Evolutionary conservation across 2,113 vertebrate species (phyloP), one percentile per base, ranked within the genome.

Genomic region (Lepus americanus): DNA sequence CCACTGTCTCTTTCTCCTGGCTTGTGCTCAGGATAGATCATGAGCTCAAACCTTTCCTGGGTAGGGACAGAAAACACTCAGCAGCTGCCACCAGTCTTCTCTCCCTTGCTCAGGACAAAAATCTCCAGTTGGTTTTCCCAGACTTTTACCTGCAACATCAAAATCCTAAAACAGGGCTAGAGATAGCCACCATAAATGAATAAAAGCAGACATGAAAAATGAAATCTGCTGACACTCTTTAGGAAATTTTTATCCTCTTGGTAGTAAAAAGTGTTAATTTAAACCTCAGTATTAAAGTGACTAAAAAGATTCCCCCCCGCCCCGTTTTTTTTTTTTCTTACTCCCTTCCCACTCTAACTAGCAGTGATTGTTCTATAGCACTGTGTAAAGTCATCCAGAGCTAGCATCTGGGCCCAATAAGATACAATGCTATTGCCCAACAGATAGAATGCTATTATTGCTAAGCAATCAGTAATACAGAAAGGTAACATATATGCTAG

Each of bases 121-220:
- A 22, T 31, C n/a, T 53, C 69, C 80, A 22, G 73, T 3, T 14
- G 14, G 29, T 49, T 94, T 94, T 77, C 44, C 49, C 74, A 94
- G 76, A 79, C 33, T 81, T 70, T 94, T 73, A 12, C 11, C 64
- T 82, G 16, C 11, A 91, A 74, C 3, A 36, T 90, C 36, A 77
- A 77, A 91, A 78, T 78, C 25, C 36, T 74, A 29, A 9, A 77
- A n/a, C 36, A 85, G 49, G 14, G 14, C 55, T 85, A 19, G 31
- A 83, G 70, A 83, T 1, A 83, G 39, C 64, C 22, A 91, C n/a
- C n/a, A 77, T 53, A 22, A 80, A 73, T 87, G 69, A 94, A 49
- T 23, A 91, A 20, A 0, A 82, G 5, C 74, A 2, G n/a, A 4
- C 29, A 44, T 19, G 66, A 76, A 78, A 93, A 64, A 89, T 36